Percentiles rank a stretch among this genome's conserved stretches.
These are phyloP conservation scores for Nomia melanderi DNA, from an alignment of 1,140 invertebrate genomes.

Conservation along the genomic window DNA sequence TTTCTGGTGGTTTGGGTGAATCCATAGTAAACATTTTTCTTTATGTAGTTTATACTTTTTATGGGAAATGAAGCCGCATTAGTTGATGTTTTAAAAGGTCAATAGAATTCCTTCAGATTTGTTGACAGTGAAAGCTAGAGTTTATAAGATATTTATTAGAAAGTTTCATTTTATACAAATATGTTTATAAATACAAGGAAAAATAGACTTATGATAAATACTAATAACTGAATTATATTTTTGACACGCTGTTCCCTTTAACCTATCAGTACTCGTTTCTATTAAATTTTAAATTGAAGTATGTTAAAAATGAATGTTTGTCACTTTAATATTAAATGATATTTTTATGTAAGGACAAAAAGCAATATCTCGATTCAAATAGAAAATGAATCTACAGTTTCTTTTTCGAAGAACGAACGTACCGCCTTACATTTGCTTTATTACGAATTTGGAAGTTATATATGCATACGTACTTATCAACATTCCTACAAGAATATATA, in stretches of 20 bases:
- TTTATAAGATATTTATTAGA: not conserved
- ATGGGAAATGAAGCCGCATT: not conserved
- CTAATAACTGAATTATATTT: not conserved
- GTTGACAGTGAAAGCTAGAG: not conserved
- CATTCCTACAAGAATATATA: not conserved
- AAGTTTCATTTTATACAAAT: not conserved
- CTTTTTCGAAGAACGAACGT: not conserved
- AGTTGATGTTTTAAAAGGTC: not conserved
- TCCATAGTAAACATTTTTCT: slow-evolving; percentile 41
- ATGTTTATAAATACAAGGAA: not conserved
- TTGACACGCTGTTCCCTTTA: not conserved
- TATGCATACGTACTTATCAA: not conserved
- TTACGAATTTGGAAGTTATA: not conserved
- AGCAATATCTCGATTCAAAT: not conserved
- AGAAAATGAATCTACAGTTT: not conserved
- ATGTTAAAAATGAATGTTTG: not conserved
- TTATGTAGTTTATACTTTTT: not conserved
- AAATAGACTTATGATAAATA: not conserved
- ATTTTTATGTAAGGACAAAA: not conserved
- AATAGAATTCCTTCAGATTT: not conserved
- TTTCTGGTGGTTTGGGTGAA: slow-evolving; percentile 9
- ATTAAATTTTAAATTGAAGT: not conserved
- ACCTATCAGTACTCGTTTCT: not conserved
- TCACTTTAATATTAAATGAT: not conserved
- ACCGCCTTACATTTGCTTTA: not conserved